These are phyloP conservation scores for Trichosurus vulpecula DNA, from an alignment of 2,797 vertebrate species.

Conservation along the genomic window DNA sequence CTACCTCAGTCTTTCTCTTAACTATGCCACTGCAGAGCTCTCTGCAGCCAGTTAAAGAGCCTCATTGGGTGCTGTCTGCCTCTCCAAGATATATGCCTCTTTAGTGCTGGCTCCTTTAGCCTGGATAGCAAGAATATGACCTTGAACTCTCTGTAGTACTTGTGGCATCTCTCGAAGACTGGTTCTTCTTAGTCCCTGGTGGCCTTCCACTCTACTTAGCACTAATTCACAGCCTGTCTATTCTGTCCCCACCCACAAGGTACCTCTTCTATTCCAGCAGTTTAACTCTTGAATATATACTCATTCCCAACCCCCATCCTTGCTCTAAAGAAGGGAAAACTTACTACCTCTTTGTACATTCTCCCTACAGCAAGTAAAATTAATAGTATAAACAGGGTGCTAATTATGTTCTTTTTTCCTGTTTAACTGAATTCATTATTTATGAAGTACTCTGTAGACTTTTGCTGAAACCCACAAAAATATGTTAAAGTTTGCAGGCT, in stretches of 20 bases:
- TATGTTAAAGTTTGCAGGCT: constrained; percentile 55
- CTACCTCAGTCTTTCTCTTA: background rate
- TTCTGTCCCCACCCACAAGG: background rate
- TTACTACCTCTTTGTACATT: constrained; percentile 54
- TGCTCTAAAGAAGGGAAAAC: background rate
- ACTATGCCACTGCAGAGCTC: background rate
- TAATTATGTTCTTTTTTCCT: constrained; percentile 69
- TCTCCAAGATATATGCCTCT: background rate
- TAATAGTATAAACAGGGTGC: constrained; percentile 59
- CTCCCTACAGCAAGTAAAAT: constrained; percentile 47
- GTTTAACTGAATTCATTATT: constrained; percentile 66
- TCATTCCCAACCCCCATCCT: background rate
- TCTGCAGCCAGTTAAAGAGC: background rate
- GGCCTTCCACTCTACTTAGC: background rate
- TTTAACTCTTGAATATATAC: background rate
- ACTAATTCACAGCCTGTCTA: background rate
- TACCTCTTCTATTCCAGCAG: background rate
- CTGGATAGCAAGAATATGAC: background rate
- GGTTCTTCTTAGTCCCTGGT: background rate
- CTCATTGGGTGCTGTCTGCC: background rate
- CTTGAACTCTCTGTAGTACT: background rate
- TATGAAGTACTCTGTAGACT: constrained; percentile 60
- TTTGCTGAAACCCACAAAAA: constrained; percentile 74
- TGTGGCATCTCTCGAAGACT: background rate
- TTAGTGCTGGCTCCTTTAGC: background rate